These are phyloP conservation scores for Homarus americanus DNA, from an alignment of 1,140 invertebrate species.

Conservation along the genomic window DNA sequence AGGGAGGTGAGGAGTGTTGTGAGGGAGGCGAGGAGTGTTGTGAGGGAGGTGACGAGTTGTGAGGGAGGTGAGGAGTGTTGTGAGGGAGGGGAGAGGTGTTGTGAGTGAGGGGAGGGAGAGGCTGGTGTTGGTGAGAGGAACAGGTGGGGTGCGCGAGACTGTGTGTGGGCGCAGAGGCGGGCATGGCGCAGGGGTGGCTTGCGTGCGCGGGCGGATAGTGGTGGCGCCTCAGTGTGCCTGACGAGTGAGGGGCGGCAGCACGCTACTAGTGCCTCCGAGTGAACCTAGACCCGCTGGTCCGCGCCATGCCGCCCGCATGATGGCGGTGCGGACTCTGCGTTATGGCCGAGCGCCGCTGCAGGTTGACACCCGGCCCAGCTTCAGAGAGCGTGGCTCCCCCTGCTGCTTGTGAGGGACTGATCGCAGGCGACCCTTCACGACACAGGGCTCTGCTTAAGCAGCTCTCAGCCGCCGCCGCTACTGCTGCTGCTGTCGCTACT, in stretches of 20 bases:
- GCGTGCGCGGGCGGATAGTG: neutral
- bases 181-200: neutral
- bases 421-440: neutral
- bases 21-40: too few relatives aligned
- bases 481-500: too few relatives aligned
- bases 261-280: neutral
- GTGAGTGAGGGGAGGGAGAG: neutral
- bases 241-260: neutral
- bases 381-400: neutral
- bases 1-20: too few relatives aligned
- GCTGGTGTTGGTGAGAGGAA: neutral
- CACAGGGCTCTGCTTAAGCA: too few relatives aligned
- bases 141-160: neutral
- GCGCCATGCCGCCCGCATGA: constrained; percentile 6
- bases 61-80: too few relatives aligned
- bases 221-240: neutral
- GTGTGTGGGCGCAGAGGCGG: neutral
- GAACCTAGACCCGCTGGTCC: neutral
- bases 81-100: neutral
- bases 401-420: neutral
- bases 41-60: too few relatives aligned
- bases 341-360: neutral
- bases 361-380: neutral
- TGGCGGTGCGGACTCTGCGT: constrained; percentile 4
- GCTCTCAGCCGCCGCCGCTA: neutral